Evolutionary conservation across 2,888 invertebrate genomes (phyloP).

Genomic region (Carabus problematicus): DNA sequence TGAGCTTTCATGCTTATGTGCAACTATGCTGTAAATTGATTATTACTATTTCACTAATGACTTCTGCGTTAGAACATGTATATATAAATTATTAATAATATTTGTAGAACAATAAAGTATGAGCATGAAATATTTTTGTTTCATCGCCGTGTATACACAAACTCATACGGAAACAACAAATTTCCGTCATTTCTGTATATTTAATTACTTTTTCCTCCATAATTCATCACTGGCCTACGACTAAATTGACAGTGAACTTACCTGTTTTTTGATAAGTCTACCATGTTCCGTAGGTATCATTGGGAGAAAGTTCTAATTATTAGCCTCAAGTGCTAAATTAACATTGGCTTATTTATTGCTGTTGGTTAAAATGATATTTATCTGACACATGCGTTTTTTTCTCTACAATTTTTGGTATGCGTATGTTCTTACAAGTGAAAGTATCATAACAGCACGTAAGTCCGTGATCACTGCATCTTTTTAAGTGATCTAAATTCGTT

Average conservation of each 20-base stretch:
- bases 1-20: too few relatives aligned
- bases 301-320: slow-evolving; percentile 22
- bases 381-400: slow-evolving; percentile 25
- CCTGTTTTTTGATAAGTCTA: slow-evolving; percentile 6
- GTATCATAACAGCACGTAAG: neutral
- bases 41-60: too few relatives aligned
- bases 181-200: too few relatives aligned
- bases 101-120: too few relatives aligned
- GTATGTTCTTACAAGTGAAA: slow-evolving; percentile 25
- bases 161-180: too few relatives aligned
- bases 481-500: neutral
- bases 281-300: neutral
- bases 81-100: too few relatives aligned
- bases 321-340: slow-evolving; percentile 11
- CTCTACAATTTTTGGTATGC: slow-evolving; percentile 16
- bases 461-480: neutral
- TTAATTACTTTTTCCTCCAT: too few relatives aligned
- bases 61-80: too few relatives aligned
- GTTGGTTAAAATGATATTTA: slow-evolving; percentile 24
- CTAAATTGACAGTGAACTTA: neutral
- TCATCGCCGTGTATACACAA: too few relatives aligned
- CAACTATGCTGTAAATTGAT: too few relatives aligned
- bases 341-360: slow-evolving; percentile 4
- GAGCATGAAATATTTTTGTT: too few relatives aligned
- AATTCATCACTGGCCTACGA: too few relatives aligned